Evolutionary conservation across 2,888 invertebrate genomes (phyloP), one percentile per base, ranked within the genome.

Genomic region (Dryomyza anilis): DNA sequence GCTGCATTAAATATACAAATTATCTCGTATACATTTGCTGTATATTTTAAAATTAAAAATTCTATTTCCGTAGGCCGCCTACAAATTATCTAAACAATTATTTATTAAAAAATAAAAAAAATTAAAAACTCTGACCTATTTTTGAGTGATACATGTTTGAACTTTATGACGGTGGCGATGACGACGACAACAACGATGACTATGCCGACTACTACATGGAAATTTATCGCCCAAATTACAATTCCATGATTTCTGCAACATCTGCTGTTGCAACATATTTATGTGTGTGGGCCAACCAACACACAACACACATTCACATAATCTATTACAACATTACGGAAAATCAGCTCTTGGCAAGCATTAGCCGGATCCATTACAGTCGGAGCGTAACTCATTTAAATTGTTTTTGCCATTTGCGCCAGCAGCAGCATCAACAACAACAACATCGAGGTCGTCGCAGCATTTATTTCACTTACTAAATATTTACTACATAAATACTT

Each of bases 191-290:
- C n/a, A n/a, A n/a, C n/a, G n/a, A n/a, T n/a, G 39, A 12, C 33
- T 33, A 12, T 12, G 33, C 12, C 39, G 39, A 12, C 39, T 39
- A 12, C 39, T 55, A n/a, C 46, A 30, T 59, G 21, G 48, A 48
- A 59, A 59, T 59, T 59, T 59, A 59, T 59, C 59, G 59, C 33
- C 48, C 48, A 59, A 59, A 46, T 59, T 46, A 59, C 59, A 48
- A 59, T 59, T 59, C 59, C 48, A 48, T 59, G 59, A 46, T 59
- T 48, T 59, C 59, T 48, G 59, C 59, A 59, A 48, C 59, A 59
- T 59, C 59, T 59, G 59, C 30, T 59, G 59, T 48, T 19, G 33
- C 45, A 21, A 48, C 46, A 56, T 43, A 43, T 56, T 56, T 56
- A 33, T 27, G 45, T 45, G 46, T 36, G 23, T 45, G 19, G 19